phyloP scores from a whole-genome alignment of 2,888 invertebrate genomes.

The Gisinianus flammeolus region DNA sequence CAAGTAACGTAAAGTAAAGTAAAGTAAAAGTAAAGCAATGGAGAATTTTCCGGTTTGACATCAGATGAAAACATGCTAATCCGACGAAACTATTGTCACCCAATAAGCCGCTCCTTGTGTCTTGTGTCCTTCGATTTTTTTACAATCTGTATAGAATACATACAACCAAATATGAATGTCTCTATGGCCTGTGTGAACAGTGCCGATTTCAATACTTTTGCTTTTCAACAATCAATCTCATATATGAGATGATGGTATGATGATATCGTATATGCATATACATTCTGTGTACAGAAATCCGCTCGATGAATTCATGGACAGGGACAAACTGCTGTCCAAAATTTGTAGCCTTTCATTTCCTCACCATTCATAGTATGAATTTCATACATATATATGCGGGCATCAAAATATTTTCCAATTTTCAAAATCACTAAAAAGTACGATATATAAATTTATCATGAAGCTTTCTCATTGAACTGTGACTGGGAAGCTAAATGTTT shows the following conservation, averaged over 20 bases:
- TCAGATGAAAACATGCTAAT: slow-evolving; percentile 29
- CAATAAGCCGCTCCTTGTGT: slow-evolving; percentile 12
- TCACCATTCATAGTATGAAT: too few species aligned
- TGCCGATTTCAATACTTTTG: neutral
- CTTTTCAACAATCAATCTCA: neutral
- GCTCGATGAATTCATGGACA: neutral
- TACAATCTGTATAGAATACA: neutral
- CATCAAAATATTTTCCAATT: too few species aligned
- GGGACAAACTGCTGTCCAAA: neutral
- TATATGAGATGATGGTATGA: neutral
- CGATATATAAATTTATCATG: too few species aligned
- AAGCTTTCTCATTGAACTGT: too few species aligned
- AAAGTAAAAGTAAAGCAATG: too few species aligned
- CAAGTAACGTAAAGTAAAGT: neutral
- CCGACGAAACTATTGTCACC: slow-evolving; percentile 10
- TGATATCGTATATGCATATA: neutral
- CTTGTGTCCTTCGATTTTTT: neutral
- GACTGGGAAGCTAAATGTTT: too few species aligned
- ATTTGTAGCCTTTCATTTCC: too few species aligned
- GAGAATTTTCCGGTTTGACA: slow-evolving; percentile 2
- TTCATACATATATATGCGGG: too few species aligned
- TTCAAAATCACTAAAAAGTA: too few species aligned
- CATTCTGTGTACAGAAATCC: too few species aligned
- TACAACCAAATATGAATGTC: neutral
- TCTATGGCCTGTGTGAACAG: neutral